Evolutionary conservation across 2,113 vertebrate species (phyloP).

Genomic region (Anguilla japonica): DNA sequence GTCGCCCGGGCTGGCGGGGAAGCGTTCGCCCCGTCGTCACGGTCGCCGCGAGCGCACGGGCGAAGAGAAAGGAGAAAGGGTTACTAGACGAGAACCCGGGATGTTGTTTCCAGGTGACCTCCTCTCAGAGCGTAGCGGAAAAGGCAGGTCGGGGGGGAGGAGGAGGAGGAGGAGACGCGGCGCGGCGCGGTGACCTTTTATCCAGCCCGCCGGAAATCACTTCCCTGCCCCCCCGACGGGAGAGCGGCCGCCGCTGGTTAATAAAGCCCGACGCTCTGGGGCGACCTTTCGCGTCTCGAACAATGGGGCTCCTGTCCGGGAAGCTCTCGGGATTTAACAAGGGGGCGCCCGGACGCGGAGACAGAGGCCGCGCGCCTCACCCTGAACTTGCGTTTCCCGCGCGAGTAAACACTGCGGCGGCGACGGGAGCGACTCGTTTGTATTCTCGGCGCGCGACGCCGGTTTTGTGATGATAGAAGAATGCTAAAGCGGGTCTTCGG

Average conservation of each 20-base stretch:
- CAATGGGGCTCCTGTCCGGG: slow-evolving; percentile 19
- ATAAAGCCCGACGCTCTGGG: not conserved
- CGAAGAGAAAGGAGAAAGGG: not conserved
- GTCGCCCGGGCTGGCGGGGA: not conserved
- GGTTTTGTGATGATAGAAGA: slow-evolving; percentile 19
- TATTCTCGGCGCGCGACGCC: slow-evolving; percentile 45
- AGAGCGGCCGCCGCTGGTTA: slow-evolving; percentile 26
- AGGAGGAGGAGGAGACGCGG: slow-evolving; percentile 9
- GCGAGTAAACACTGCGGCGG: not conserved
- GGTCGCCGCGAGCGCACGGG: not conserved
- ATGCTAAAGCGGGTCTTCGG: slow-evolving; percentile 44
- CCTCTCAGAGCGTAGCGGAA: slow-evolving; percentile 6
- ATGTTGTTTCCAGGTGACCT: slow-evolving; percentile 29
- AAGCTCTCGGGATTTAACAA: slow-evolving; percentile 11
- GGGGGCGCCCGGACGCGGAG: not conserved
- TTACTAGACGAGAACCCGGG: not conserved
- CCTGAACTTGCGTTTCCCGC: slow-evolving; percentile 1
- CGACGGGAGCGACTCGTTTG: slow-evolving; percentile 29
- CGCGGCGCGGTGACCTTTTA: slow-evolving; percentile 46
- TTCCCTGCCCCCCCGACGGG: not conserved
- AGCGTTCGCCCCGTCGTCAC: too few species aligned
- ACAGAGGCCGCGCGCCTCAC: not conserved
- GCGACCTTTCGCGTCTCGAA: slow-evolving; percentile 11
- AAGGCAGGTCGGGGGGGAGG: not conserved
- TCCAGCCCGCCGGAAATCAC: slow-evolving; percentile 27